A percentile compares a stretch with the other conserved stretches of the same genome.
Evolutionary conservation across 2,888 invertebrate species (phyloP).

Genomic region (Saturnia japonica): DNA sequence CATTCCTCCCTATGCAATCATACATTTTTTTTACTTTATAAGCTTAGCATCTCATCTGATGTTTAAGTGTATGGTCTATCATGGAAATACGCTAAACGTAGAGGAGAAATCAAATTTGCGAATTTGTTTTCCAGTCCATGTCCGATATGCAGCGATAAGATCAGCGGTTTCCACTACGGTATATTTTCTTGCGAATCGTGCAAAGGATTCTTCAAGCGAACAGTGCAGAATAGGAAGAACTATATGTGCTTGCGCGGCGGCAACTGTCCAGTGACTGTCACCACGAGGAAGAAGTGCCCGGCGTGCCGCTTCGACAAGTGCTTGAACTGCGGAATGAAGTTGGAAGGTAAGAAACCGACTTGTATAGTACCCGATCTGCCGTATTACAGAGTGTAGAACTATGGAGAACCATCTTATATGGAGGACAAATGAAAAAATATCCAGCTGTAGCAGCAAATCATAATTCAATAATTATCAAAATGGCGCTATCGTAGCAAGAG

Average conservation of each 20-base stretch:
- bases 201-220: slow-evolving; percentile 98
- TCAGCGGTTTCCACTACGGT: slow-evolving; percentile 98
- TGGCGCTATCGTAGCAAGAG: too few species aligned
- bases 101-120: background rate
- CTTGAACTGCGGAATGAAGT: slow-evolving; percentile 96
- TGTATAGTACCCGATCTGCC: too few species aligned
- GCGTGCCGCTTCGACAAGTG: slow-evolving; percentile 98
- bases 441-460: too few species aligned
- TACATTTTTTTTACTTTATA: too few species aligned
- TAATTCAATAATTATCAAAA: too few species aligned
- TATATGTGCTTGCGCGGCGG: slow-evolving; percentile 96
- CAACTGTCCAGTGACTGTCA: slow-evolving; percentile 94
- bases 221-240: slow-evolving; percentile 98
- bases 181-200: slow-evolving; percentile 99
- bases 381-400: too few species aligned
- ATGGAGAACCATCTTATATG: too few species aligned
- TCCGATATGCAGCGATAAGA: slow-evolving; percentile 97
- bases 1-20: too few species aligned
- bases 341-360: slow-evolving; percentile 87
- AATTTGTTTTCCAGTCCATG: slow-evolving; percentile 86
- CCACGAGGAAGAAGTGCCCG: slow-evolving; percentile 97
- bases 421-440: too few species aligned
- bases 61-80: too few species aligned
- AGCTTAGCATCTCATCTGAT: too few species aligned
- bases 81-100: too few species aligned